Base-by-base conservation (phyloP, 1,140 invertebrate genomes). In the Drosophila obscura region DNA sequence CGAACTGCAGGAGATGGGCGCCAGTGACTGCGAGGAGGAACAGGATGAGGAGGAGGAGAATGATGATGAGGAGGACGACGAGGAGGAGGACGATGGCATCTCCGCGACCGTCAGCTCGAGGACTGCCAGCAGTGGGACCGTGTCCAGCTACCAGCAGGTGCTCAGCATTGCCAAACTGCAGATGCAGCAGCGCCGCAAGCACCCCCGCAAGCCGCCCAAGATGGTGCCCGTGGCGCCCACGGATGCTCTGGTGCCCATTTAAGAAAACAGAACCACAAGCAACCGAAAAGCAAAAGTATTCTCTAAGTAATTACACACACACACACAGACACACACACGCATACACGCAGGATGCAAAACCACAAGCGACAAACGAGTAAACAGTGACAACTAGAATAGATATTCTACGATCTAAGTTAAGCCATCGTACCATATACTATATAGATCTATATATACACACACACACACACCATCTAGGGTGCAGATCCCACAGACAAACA, bases 91-190 rank as follows among this genome's bases (percentile, higher is more conserved):
- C 6, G 78, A 77, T 15, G 67, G 67, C 5, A 73, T 73, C 28
- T 74, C 71, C 4, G 73, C 35, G 55, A 80, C 65, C 8, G 50
- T 75, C 3, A 83, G 80, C 52, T 66, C 80, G 3, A 46, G 51
- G 43, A 76, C 58, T 55, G 66, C 68, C 31, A 87, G 79, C 61
- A 74, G 68, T 35, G 79, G 84, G 65, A 91, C 90, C 2, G 82
- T 87, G 55, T 91, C 90, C 45, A 91, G 89, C 68, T 91, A 88
- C 56, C 85, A 91, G 71, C 88, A 90, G 45, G 85, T 91, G 68
- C 77, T 91, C 22, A 80, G 77, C 63, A 91, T 91, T 39, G 74
- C 90, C 67, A 91, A 90, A 53, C 51, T 85, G 61, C 90, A 91
- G 53, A 76, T 81, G 81, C 90, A 91, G 50, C 90, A 90, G 48